Evolutionary conservation across 1,140 invertebrate genomes (phyloP).

Genomic region (Pachyrhynchus sulphureomaculatus): DNA sequence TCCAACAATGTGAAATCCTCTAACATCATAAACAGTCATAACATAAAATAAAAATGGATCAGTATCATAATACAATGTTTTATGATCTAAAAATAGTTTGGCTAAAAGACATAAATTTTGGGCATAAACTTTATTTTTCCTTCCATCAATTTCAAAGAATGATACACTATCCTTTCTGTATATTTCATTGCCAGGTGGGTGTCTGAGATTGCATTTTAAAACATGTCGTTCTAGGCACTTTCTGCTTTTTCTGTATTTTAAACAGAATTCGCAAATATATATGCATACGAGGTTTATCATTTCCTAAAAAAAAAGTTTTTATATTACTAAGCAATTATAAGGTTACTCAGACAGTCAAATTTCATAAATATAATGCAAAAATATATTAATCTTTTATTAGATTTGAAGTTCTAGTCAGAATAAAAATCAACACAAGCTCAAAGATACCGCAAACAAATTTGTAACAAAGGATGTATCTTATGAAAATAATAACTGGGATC

Average conservation of each 20-base stretch:
- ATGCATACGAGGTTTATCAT: conserved; percentile 88
- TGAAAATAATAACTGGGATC: too few species aligned
- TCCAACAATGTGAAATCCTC: conserved; percentile 95
- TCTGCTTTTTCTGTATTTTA: conserved; percentile 95
- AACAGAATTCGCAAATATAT: conserved; percentile 98
- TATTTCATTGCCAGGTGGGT: conserved; percentile 99
- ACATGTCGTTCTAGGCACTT: conserved; percentile 93
- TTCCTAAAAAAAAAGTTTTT: conserved; percentile 66
- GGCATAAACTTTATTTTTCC: conserved; percentile 98
- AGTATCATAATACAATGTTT: conserved; percentile 98
- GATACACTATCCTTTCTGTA: conserved; percentile 94
- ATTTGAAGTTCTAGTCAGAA: too few species aligned
- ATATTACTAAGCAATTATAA: too few species aligned
- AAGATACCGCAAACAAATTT: too few species aligned
- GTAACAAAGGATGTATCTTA: too few species aligned
- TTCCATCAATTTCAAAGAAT: conserved; percentile 99
- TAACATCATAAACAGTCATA: conserved; percentile 89
- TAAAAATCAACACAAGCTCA: too few species aligned
- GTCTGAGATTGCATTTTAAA: conserved; percentile 88
- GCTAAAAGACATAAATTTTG: conserved; percentile 97
- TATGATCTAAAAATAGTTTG: conserved; percentile 98
- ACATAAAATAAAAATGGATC: conserved; percentile 99
- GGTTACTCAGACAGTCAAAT: too few species aligned
- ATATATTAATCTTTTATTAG: too few species aligned
- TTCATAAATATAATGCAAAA: too few species aligned